Percentiles rank a stretch among this genome's conserved stretches.
These are phyloP conservation scores for Gobio occitaniae DNA, from an alignment of 2,797 vertebrate genomes.

Conservation along the genomic window DNA sequence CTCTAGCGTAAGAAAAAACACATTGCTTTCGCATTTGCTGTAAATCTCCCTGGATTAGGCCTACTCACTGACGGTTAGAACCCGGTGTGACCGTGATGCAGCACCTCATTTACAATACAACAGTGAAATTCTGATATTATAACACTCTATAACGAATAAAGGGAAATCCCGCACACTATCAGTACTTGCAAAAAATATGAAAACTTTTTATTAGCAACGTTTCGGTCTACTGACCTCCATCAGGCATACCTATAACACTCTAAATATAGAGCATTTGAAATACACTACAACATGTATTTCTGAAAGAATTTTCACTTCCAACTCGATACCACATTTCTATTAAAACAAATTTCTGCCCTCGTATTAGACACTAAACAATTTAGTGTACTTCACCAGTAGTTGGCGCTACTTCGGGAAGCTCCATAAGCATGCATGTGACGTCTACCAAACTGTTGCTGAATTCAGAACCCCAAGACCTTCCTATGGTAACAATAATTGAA, in stretches of 20 bases:
- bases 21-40: neutral
- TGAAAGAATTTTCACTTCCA: too few species aligned
- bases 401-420: neutral
- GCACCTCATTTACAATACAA: neutral
- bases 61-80: neutral
- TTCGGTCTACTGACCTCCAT: too few species aligned
- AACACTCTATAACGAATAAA: neutral
- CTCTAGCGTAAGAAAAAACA: neutral
- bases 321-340: neutral
- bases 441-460: neutral
- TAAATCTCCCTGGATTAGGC: neutral
- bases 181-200: too few species aligned
- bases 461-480: too few species aligned
- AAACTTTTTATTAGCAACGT: too few species aligned
- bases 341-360: neutral
- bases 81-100: neutral
- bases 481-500: too few species aligned
- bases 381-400: neutral
- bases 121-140: neutral
- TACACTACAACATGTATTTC: neutral
- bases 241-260: too few species aligned
- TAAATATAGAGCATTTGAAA: neutral
- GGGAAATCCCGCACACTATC: too few species aligned
- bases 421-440: neutral
- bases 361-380: neutral